These are phyloP conservation scores for Meloe dianella DNA, from an alignment of 2,888 invertebrate species.

Conservation along the genomic window DNA sequence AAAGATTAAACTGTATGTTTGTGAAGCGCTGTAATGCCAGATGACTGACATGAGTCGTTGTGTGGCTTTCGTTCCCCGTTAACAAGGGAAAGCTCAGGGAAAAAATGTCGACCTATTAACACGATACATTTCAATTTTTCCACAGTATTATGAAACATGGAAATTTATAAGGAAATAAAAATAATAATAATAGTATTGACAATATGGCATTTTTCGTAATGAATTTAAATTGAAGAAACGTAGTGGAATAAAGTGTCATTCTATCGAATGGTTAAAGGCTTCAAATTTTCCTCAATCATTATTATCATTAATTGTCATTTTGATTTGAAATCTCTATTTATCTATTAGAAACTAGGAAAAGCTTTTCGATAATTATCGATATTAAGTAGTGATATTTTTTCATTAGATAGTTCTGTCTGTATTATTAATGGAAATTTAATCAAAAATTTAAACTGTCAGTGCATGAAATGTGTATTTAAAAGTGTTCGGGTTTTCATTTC, in stretches of 20 bases:
- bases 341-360: background rate
- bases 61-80: constrained; percentile 35
- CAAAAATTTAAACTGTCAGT: constrained; percentile 52
- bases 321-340: constrained; percentile 20
- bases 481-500: constrained; percentile 51
- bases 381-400: constrained; percentile 31
- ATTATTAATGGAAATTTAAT: constrained; percentile 56
- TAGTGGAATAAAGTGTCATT: constrained; percentile 11
- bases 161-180: background rate
- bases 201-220: background rate
- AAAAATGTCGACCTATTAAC: constrained; percentile 50
- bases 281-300: constrained; percentile 24
- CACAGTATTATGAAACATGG: background rate
- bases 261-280: constrained; percentile 13
- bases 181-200: background rate
- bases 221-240: constrained; percentile 2
- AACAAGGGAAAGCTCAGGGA: constrained; percentile 35
- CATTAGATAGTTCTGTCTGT: constrained; percentile 43
- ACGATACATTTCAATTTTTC: constrained; percentile 49
- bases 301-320: constrained; percentile 27
- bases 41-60: constrained; percentile 58
- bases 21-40: constrained; percentile 59
- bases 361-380: background rate
- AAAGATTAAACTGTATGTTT: constrained; percentile 61
- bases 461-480: constrained; percentile 49